Percentiles rank a stretch among this genome's conserved stretches.
Evolutionary conservation across 2,797 vertebrate species (phyloP).

Genomic region (Enteromius paludinosus): DNA sequence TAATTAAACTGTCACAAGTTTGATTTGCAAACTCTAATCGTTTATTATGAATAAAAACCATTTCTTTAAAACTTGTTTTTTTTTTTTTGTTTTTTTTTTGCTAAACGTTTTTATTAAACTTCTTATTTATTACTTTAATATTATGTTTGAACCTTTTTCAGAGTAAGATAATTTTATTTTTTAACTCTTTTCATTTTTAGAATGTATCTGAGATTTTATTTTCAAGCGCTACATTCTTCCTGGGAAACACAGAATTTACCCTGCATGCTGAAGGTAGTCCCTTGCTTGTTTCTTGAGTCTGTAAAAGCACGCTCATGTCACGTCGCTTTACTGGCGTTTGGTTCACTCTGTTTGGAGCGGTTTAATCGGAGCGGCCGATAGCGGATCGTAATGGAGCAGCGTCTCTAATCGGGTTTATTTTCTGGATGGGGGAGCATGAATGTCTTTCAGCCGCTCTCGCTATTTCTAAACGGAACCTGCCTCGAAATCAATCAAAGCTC

Average conservation of each 20-base stretch:
- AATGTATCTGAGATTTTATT: background rate
- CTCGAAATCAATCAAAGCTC: conserved; percentile 59
- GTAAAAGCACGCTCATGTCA: conserved; percentile 47
- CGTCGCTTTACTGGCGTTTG: conserved; percentile 46
- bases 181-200: too few species aligned
- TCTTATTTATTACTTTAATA: background rate
- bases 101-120: background rate
- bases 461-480: conserved; percentile 60
- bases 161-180: background rate
- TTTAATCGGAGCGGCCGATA: conserved; percentile 56
- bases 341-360: conserved; percentile 49
- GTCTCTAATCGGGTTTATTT: conserved; percentile 79
- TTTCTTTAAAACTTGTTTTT: background rate
- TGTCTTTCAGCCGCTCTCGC: conserved; percentile 77
- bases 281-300: background rate
- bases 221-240: background rate
- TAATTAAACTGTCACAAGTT: background rate
- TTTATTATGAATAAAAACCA: background rate
- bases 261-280: background rate
- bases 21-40: background rate
- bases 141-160: background rate
- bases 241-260: background rate
- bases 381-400: conserved; percentile 61
- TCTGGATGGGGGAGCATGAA: conserved; percentile 80
- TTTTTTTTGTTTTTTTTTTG: background rate